Evolutionary conservation across 2,888 invertebrate species (phyloP).

Genomic region (Cantharis flavilabris): DNA sequence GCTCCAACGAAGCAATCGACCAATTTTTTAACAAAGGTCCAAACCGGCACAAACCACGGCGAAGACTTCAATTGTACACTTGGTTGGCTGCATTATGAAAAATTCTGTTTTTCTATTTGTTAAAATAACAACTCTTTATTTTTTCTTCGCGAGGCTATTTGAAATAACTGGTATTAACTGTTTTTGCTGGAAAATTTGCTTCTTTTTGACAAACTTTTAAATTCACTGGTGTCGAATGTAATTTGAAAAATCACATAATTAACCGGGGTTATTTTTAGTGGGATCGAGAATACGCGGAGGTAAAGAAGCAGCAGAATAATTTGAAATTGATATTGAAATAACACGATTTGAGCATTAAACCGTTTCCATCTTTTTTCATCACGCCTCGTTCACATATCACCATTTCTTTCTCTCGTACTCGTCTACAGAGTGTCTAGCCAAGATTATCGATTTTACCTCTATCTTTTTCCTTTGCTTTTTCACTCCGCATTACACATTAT

Average conservation of each 20-base stretch:
- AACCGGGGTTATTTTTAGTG: neutral
- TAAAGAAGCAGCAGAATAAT: neutral
- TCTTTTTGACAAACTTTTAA: neutral
- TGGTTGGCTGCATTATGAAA: conserved; percentile 35
- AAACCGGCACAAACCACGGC: neutral
- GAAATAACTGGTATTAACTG: conserved; percentile 23
- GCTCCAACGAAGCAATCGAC: conserved; percentile 27
- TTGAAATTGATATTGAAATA: neutral
- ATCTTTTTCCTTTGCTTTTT: conserved; percentile 45
- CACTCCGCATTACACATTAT: conserved; percentile 13
- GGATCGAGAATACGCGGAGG: neutral
- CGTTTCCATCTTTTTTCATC: neutral
- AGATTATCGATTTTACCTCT: conserved; percentile 55
- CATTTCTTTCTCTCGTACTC: conserved; percentile 26
- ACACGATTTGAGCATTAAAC: conserved; percentile 6
- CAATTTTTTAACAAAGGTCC: neutral
- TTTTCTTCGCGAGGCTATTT: conserved; percentile 30
- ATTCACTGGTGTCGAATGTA: neutral
- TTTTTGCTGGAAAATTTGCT: conserved; percentile 15
- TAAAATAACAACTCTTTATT: conserved; percentile 41
- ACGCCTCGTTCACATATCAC: neutral
- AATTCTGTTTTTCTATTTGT: conserved; percentile 41
- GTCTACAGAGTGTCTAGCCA: conserved; percentile 55
- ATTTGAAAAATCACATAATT: neutral
- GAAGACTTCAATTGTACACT: neutral